Conservation (phyloP, 2,888 invertebrate genomes). For the Polyploca ridens region DNA sequence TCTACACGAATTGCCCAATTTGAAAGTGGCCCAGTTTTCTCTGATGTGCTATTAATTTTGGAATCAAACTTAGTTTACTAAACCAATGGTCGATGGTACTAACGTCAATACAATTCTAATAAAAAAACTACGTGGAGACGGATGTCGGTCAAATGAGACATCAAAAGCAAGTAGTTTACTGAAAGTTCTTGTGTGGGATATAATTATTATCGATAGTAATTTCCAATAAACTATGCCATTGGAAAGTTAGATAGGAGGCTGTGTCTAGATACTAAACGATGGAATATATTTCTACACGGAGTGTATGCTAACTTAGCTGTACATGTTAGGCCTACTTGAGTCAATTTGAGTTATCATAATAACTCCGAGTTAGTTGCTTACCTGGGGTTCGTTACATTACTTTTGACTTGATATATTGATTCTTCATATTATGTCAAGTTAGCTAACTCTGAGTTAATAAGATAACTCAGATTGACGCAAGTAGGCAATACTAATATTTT, state of each 20-base stretch:
- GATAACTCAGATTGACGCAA: no score
- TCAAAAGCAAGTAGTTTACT: constrained; percentile 3
- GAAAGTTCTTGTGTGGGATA: background rate
- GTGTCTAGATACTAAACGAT: background rate
- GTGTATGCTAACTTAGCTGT: background rate
- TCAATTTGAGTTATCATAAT: no score
- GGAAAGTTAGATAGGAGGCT: background rate
- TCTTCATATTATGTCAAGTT: no score
- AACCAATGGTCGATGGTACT: background rate
- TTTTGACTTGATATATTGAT: no score
- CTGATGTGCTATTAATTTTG: background rate
- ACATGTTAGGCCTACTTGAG: no score
- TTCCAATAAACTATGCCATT: constrained; percentile 8
- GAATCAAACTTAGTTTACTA: background rate
- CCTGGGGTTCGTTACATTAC: no score
- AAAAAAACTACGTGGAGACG: background rate
- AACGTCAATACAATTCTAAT: background rate
- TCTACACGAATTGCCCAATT: background rate
- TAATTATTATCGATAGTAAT: background rate
- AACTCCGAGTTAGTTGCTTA: no score
- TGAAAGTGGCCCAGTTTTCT: constrained; percentile 1
- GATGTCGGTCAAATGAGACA: background rate
- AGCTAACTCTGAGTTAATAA: no score
- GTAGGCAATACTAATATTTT: no score
- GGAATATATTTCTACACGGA: background rate